Conservation (phyloP, 2,888 invertebrate genomes). For the Noctua janthina region DNA sequence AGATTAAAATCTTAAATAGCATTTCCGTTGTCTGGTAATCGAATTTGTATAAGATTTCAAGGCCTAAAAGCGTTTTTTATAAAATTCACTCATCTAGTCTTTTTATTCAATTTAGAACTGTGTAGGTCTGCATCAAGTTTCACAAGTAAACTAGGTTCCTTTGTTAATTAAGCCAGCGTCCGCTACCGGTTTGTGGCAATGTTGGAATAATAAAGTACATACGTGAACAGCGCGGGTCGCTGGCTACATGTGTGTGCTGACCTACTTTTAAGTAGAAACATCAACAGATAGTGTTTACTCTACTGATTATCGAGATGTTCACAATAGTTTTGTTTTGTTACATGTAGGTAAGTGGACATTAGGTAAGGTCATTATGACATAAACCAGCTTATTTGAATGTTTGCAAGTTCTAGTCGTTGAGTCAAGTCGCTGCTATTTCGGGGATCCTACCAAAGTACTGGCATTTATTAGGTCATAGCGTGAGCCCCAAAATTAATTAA, state of each 20-base stretch:
- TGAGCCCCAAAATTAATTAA: neutral
- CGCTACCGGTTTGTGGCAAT: neutral
- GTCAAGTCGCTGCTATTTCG: neutral
- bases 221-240: neutral
- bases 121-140: neutral
- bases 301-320: neutral
- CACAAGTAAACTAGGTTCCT: neutral
- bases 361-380: neutral
- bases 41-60: neutral
- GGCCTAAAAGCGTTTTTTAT: neutral
- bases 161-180: neutral
- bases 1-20: no score
- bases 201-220: neutral
- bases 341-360: neutral
- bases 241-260: neutral
- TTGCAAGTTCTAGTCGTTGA: neutral
- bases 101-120: neutral
- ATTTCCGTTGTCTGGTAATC: neutral
- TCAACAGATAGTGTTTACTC: neutral
- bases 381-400: neutral
- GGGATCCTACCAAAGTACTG: neutral
- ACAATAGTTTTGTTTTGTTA: neutral
- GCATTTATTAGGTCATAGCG: neutral
- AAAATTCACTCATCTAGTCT: neutral
- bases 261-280: conserved; percentile 8